Evolutionary conservation across 2,888 invertebrate species (phyloP).

Genomic region (Caenorhabditis afra): DNA sequence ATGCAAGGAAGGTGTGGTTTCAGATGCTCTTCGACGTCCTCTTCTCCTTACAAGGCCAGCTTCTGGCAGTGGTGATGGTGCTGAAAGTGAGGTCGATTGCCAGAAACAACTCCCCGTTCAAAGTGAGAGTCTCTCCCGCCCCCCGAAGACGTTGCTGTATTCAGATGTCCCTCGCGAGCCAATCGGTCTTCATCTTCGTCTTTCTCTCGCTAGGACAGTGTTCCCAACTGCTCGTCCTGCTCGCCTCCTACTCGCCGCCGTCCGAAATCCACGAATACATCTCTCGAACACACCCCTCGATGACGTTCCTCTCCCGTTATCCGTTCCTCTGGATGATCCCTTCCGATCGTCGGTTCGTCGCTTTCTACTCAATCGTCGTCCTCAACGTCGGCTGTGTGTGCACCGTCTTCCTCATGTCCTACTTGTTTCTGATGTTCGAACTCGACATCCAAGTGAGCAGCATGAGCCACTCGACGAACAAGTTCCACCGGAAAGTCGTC

Average conservation of each 20-base stretch:
- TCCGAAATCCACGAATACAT: neutral
- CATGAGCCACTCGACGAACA: neutral
- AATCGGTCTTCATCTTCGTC: neutral
- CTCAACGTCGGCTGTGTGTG: neutral
- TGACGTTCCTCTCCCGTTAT: neutral
- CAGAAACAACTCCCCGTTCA: neutral
- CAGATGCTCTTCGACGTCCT: constrained; percentile 9
- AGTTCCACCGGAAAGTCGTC: neutral
- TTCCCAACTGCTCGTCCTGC: neutral
- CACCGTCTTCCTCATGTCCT: neutral
- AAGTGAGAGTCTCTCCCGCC: neutral
- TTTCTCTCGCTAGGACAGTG: neutral
- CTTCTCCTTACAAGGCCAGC: constrained; percentile 1
- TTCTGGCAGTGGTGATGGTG: constrained; percentile 3
- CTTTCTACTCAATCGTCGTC: neutral
- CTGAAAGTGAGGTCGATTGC: constrained; percentile 5
- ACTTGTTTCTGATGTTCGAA: neutral
- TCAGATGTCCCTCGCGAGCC: neutral
- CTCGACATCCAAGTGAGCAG: neutral
- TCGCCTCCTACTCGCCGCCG: neutral
- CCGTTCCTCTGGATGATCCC: constrained; percentile 5
- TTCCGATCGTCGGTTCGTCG: neutral
- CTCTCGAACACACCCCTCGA: neutral
- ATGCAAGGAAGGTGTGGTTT: neutral
- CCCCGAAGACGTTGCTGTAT: neutral